Base-by-base conservation (phyloP, 2,113 vertebrate species). In the Tychaedon coryphoeus region DNA sequence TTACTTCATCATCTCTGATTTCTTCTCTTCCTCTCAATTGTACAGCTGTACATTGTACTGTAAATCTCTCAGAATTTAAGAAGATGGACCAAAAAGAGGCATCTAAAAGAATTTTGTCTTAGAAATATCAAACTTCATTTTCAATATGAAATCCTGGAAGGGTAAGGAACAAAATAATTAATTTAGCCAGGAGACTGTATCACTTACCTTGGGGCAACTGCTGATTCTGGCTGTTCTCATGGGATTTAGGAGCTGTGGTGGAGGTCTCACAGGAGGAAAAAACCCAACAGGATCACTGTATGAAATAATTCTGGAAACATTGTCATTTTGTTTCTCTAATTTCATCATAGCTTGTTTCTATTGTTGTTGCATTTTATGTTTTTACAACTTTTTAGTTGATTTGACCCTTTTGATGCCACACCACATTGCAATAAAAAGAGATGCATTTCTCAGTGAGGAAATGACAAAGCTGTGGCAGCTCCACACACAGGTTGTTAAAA, bases 391-490 rank as follows among this genome's bases (percentile, higher is more conserved):
- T 92, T 91, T 28, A 19, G 31, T 25, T 91, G 47, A 60, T 90
- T 60, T 95, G 88, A 90, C 76, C 74, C 60, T 79, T 95, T 54
- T 88, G 86, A 76, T 81, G 75, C 31, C 31, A 45, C 3, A 26
- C 15, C 51, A 64, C 17, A 13, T 3, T 88, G 34, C 66, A 89
- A 92, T 90, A 56, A 62, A 86, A 25, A 89, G 45, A 66, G 45
- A 51, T 48, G 3, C 31, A 66, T 61, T 93, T 89, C 64, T 81
- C 33, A 3, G 71, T 25, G 28, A 90, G 74, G 42, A 88, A 84
- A 92, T 50, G 67, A 83, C 67, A 95, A 91, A 94, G 53, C 42
- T 26, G 82, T 50, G 74, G 50, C 91, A 95, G 74, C 58, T 86
- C 93, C 92, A 64, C 72, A 61, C 11, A 50, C 42, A 14, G 19